phyloP scores from a whole-genome alignment of 2,113 vertebrate species.

The Sebastes schlegelii region DNA sequence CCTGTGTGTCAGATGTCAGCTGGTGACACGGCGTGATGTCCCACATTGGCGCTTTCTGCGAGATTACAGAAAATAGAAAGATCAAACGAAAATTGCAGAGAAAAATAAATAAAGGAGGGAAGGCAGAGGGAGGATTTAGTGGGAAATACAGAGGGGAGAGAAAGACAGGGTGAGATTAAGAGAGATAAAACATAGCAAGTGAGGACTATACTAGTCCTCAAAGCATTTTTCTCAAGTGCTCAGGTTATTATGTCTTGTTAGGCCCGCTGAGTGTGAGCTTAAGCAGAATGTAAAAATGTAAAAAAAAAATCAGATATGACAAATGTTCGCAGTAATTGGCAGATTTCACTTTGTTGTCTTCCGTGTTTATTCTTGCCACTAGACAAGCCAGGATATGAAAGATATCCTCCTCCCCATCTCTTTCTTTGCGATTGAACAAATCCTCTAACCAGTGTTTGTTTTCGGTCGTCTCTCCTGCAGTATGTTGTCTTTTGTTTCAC shows the following conservation, averaged over 20 bases:
- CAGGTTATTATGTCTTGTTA: constrained; percentile 22
- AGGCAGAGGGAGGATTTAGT: constrained; percentile 24
- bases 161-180: constrained; percentile 37
- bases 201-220: constrained; percentile 16
- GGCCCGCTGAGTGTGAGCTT: not conserved
- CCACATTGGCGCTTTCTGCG: constrained; percentile 55
- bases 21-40: constrained; percentile 63
- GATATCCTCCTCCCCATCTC: constrained; percentile 15
- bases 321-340: constrained; percentile 53
- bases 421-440: constrained; percentile 45
- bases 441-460: constrained; percentile 55
- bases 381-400: constrained; percentile 32
- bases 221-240: constrained; percentile 26
- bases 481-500: constrained; percentile 65
- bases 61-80: constrained; percentile 80
- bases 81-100: constrained; percentile 62
- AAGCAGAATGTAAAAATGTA: constrained; percentile 1
- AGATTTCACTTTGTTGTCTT: constrained; percentile 54
- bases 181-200: constrained; percentile 10
- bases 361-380: constrained; percentile 49
- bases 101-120: constrained; percentile 47
- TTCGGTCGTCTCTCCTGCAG: constrained; percentile 28
- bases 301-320: constrained; percentile 31
- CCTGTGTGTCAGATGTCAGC: constrained; percentile 81
- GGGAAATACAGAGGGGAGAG: constrained; percentile 21